Percentiles rank a stretch among this genome's conserved stretches.
Evolutionary conservation across 2,888 invertebrate species (phyloP).

Genomic region (Halictus ligatus): DNA sequence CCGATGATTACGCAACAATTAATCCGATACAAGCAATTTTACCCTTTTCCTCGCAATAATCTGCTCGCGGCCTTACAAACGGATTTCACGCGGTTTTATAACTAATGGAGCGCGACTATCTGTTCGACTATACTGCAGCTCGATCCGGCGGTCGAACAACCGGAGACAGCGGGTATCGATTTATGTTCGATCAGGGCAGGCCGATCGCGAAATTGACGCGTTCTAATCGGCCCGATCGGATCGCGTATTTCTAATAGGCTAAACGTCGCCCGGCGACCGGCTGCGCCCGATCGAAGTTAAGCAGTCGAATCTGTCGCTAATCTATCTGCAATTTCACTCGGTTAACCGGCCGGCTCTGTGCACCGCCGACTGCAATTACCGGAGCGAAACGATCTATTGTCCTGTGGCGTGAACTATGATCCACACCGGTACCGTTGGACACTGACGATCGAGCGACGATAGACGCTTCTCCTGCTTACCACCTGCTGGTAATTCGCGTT

Average conservation of each 20-base stretch:
- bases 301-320: constrained; percentile 34
- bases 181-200: constrained; percentile 19
- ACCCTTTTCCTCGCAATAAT: not conserved
- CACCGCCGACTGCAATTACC: constrained; percentile 30
- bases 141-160: constrained; percentile 28
- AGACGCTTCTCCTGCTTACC: not conserved
- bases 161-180: constrained; percentile 24
- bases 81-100: constrained; percentile 57
- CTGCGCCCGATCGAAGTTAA: constrained; percentile 17
- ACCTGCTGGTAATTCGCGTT: not conserved
- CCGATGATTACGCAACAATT: not conserved
- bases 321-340: constrained; percentile 18
- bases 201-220: constrained; percentile 49
- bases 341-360: constrained; percentile 2
- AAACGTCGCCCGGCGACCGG: not conserved
- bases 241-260: constrained; percentile 8
- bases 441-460: not conserved
- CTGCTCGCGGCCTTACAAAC: constrained; percentile 39
- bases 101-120: constrained; percentile 63
- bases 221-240: constrained; percentile 38
- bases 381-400: constrained; percentile 61
- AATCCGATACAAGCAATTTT: not conserved
- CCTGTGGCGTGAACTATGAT: constrained; percentile 6
- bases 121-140: constrained; percentile 4
- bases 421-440: not conserved